These are phyloP conservation scores for Callipepla squamata DNA, from an alignment of 2,113 vertebrate species.

Conservation along the genomic window DNA sequence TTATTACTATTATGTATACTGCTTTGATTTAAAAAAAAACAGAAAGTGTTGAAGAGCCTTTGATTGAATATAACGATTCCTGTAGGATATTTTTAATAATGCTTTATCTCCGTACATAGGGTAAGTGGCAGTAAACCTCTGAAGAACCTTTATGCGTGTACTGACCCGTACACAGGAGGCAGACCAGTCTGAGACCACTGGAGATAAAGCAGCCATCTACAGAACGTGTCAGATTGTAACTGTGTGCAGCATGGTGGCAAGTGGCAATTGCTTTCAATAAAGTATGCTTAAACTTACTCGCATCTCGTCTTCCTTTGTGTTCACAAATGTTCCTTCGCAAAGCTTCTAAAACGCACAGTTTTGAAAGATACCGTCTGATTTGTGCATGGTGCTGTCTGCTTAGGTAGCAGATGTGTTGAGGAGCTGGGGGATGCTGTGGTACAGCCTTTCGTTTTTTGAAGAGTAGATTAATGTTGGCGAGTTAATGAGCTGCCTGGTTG, in stretches of 20 bases:
- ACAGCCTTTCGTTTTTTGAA: background rate
- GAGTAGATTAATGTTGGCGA: background rate
- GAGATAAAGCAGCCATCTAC: background rate
- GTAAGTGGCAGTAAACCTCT: slow-evolving; percentile 76
- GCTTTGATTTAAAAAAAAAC: background rate
- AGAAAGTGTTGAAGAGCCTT: slow-evolving; percentile 22
- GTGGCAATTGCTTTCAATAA: slow-evolving; percentile 70
- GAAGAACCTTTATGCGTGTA: slow-evolving; percentile 71
- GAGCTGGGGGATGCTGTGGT: background rate
- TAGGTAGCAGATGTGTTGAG: background rate
- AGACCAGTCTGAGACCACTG: slow-evolving; percentile 50
- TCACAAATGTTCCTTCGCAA: background rate
- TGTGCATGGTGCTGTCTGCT: background rate
- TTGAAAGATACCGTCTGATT: background rate
- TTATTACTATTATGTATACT: background rate
- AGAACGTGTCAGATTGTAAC: slow-evolving; percentile 25
- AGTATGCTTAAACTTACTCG: background rate
- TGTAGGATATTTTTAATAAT: slow-evolving; percentile 62
- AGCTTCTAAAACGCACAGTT: background rate
- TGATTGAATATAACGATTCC: background rate
- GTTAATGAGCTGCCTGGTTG: background rate
- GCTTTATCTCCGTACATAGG: slow-evolving; percentile 77
- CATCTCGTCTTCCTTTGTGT: background rate
- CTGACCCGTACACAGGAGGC: slow-evolving; percentile 59
- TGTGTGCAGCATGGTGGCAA: background rate